Evolutionary conservation across 1,140 invertebrate species (phyloP), one percentile per base, ranked within the genome.

Genomic region (Euschistus heros): DNA sequence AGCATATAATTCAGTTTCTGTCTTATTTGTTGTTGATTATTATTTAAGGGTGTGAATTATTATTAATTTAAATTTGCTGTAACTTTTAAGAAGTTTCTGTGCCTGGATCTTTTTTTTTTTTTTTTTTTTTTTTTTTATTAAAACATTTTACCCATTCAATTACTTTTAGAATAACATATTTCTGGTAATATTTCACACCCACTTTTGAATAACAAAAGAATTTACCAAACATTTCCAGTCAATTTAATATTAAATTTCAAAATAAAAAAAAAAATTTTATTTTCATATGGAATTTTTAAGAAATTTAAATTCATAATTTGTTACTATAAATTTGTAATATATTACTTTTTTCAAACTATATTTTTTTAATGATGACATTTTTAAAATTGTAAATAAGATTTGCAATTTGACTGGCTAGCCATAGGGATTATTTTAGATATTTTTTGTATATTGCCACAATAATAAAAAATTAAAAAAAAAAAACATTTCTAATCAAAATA

Each of bases 311-410:
- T 50, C 47, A 20, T 50, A 50, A 50, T 22, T 18, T 50, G 47
- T 50, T 20, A 50, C 22, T 50, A 22, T 50, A 50, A 50, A 50
- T 50, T 37, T 50, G 47, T 50, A 50, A 50, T 50, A 50, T 50
- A 50, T 50, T 50, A 50, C 47, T 50, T 50, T 50, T 50, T 50
- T 37, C 33, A 22, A 50, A 50, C n/a, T 50, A 50, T 50, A 50
- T 50, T 50, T 50, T 50, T 50, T 50, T 50, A 50, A 50, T 50
- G 47, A 22, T n/a, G 33, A 50, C 47, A 50, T 50, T 50, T 50
- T 50, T 50, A 50, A 50, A 50, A 50, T 50, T 50, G 47, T 50
- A 50, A 50, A 50, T 50, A 50, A 50, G 22, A 50, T 20, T 50
- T 50, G 22, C 22, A 22, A 22, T 50, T 50, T 50, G n/a, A 50